Conservation (phyloP, 92 coral and sea anemone genomes). For the Paragorgia papillata region DNA sequence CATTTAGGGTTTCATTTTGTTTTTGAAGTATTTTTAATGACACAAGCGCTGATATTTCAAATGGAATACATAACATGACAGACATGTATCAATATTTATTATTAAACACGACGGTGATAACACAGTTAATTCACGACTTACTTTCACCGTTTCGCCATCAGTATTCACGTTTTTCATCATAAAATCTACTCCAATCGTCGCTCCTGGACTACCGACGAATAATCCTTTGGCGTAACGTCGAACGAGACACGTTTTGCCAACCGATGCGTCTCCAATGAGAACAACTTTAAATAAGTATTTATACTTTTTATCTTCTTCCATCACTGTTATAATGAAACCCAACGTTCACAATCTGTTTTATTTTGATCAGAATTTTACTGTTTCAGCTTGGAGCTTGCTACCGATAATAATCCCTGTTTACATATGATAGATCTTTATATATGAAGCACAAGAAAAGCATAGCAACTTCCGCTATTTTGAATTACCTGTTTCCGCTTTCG, state of each 20-base stretch:
- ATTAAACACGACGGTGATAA: background rate
- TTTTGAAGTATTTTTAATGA: no score
- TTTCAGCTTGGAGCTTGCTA: background rate
- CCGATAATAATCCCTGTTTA: constrained; percentile 8
- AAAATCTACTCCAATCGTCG: constrained; percentile 98
- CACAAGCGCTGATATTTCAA: no score
- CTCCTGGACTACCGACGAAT: constrained; percentile 92
- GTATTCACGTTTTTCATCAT: constrained; percentile 92
- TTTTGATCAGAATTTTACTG: background rate
- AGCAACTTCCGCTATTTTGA: background rate
- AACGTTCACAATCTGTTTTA: background rate
- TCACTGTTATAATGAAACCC: background rate
- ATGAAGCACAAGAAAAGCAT: background rate
- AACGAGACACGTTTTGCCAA: constrained; percentile 97
- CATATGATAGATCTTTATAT: background rate
- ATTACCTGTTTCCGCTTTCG: background rate
- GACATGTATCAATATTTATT: background rate
- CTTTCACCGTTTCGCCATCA: constrained; percentile 95
- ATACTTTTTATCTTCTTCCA: constrained; percentile 53
- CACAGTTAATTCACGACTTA: constrained; percentile 14
- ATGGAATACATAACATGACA: no score
- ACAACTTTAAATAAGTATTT: constrained; percentile 91
- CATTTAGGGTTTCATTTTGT: no score
- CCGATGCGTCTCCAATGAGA: constrained; percentile 98
- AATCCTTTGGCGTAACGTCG: constrained; percentile 93